phyloP scores from a whole-genome alignment of 2,113 vertebrate species.

The Nipponia nippon region DNA sequence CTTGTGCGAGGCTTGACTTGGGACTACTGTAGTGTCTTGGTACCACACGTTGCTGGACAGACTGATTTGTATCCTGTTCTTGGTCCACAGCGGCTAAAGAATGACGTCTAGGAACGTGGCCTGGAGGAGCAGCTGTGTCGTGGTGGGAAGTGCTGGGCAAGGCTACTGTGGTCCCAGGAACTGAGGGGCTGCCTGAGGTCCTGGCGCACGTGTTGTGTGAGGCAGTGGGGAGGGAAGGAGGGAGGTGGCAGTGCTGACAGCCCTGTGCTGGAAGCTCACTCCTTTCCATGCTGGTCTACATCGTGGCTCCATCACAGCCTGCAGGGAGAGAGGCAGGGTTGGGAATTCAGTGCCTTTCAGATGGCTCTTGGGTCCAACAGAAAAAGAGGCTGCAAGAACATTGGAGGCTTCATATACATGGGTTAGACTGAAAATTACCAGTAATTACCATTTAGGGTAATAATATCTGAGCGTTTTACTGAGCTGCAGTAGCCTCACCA shows the following conservation, averaged over 20 bases:
- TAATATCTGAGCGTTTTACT: not conserved
- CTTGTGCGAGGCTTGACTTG: not conserved
- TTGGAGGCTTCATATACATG: not conserved
- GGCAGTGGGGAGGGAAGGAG: not conserved
- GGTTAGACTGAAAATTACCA: not conserved
- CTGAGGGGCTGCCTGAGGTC: not conserved
- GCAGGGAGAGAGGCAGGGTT: not conserved
- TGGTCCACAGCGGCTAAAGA: not conserved
- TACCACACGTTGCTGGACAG: not conserved
- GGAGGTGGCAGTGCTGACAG: not conserved
- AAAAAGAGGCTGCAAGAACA: not conserved
- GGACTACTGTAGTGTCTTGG: not conserved
- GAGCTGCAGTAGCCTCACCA: not conserved
- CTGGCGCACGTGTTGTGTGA: not conserved
- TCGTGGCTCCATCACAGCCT: not conserved
- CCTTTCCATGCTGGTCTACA: not conserved
- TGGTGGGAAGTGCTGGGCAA: not conserved
- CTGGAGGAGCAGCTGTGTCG: not conserved
- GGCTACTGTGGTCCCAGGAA: not conserved
- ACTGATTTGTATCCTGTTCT: not conserved
- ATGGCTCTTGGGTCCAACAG: not conserved
- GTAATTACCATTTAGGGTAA: not conserved
- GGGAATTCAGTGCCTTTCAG: not conserved
- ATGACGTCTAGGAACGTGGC: not conserved
- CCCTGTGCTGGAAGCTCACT: not conserved